phyloP scores from a whole-genome alignment of 2,888 invertebrate species.

The Dyspetes luteomarginatus region DNA sequence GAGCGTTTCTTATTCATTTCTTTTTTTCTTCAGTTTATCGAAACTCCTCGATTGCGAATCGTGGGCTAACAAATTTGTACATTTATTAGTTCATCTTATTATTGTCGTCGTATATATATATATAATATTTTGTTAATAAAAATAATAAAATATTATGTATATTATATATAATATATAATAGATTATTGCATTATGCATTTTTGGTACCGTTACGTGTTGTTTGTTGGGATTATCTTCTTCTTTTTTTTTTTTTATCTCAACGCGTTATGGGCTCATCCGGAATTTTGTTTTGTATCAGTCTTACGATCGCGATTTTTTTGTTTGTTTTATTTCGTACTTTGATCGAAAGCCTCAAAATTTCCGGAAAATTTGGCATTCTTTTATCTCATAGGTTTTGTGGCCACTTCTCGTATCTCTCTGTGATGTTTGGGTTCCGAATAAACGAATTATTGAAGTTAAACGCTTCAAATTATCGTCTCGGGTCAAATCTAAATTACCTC shows the following conservation, averaged over 20 bases:
- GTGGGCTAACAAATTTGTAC: conserved; percentile 83
- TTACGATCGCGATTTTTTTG: conserved; percentile 44
- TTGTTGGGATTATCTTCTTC: conserved; percentile 64
- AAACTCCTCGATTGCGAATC: conserved; percentile 75
- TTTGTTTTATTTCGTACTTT: conserved; percentile 39
- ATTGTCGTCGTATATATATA: conserved; percentile 81
- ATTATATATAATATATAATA: conserved; percentile 81
- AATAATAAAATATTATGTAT: conserved; percentile 83
- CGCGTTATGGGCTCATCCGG: conserved; percentile 38
- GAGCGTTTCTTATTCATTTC: conserved; percentile 53
- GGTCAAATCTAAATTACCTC: neutral
- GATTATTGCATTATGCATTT: conserved; percentile 84
- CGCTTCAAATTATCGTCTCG: no score
- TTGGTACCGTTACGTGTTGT: conserved; percentile 82
- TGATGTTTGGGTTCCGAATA: conserved; percentile 52
- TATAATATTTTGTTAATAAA: conserved; percentile 82
- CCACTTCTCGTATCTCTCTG: neutral
- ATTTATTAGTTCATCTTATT: conserved; percentile 83
- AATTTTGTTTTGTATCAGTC: conserved; percentile 34
- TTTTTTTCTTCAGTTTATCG: conserved; percentile 61
- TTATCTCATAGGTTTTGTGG: neutral
- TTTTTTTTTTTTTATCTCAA: conserved; percentile 49
- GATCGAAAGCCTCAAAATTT: conserved; percentile 19
- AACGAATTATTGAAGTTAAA: no score
- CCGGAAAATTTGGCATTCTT: neutral